Percentiles rank a stretch among this genome's conserved stretches.
Conservation (phyloP, 1,140 invertebrate genomes). For the Episyrphus balteatus region DNA sequence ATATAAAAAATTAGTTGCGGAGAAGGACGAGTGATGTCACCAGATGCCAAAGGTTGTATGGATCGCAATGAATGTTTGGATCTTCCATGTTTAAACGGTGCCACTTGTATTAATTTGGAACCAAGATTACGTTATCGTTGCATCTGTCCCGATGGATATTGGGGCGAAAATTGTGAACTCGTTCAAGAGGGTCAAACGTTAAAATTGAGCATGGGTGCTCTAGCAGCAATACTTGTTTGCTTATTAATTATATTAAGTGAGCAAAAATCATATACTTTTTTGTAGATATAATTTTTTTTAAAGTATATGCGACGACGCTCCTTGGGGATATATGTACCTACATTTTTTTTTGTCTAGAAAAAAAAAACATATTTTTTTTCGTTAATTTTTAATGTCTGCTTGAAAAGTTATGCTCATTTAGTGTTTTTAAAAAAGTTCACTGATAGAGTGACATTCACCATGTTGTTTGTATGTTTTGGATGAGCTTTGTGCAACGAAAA, state of each 20-base stretch:
- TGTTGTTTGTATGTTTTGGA: background rate
- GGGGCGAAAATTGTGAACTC: constrained; percentile 87
- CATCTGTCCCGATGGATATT: constrained; percentile 82
- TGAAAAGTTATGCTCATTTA: background rate
- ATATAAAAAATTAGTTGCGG: constrained; percentile 58
- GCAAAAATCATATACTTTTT: too few species aligned
- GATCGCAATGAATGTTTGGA: constrained; percentile 91
- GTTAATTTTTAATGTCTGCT: background rate
- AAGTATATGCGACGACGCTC: background rate
- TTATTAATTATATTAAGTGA: constrained; percentile 90
- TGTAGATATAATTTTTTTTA: constrained; percentile 4
- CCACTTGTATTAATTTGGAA: constrained; percentile 79
- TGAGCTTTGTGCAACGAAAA: too few species aligned
- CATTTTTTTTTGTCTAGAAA: background rate
- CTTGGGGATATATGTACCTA: background rate
- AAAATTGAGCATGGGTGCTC: constrained; percentile 84
- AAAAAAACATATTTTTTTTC: too few species aligned
- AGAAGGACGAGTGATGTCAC: constrained; percentile 76
- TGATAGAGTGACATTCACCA: background rate
- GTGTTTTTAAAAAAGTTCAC: constrained; percentile 1
- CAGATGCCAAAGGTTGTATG: constrained; percentile 80
- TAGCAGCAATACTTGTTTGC: constrained; percentile 87
- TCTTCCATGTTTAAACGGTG: constrained; percentile 82
- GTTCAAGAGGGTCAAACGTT: constrained; percentile 85
- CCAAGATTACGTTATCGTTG: constrained; percentile 70